phyloP scores from a whole-genome alignment of 2,797 vertebrate genomes.

The Mus minutoides region DNA sequence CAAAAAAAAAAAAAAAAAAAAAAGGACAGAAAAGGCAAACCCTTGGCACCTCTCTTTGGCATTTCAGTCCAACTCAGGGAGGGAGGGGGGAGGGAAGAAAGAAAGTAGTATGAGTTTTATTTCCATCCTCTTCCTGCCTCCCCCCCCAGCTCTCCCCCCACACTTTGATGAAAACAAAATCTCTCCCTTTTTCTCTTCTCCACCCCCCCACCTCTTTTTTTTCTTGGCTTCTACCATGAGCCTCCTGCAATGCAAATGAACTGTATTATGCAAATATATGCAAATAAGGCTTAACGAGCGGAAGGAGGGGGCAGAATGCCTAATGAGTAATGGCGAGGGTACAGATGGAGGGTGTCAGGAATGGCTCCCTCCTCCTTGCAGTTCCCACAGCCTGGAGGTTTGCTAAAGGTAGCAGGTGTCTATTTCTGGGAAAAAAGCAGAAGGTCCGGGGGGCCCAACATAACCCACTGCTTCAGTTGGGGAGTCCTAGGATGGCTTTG shows the following conservation, averaged over 20 bases:
- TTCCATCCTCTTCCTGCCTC: conserved; percentile 77
- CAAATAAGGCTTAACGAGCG: conserved; percentile 99
- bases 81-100: conserved; percentile 67
- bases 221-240: conserved; percentile 87
- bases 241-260: conserved; percentile 99
- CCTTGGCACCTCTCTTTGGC: conserved; percentile 76
- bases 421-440: conserved; percentile 15
- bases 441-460: conserved; percentile 1
- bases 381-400: conserved; percentile 74
- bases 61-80: conserved; percentile 68
- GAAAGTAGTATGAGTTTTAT: conserved; percentile 82
- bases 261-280: conserved; percentile 99
- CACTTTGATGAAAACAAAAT: conserved; percentile 82
- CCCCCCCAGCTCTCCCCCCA: conserved; percentile 59
- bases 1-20: conserved; percentile 80
- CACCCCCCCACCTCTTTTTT: conserved; percentile 62
- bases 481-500: conserved; percentile 6
- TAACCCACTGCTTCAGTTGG: not conserved
- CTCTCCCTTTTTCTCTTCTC: conserved; percentile 83
- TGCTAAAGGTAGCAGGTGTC: conserved; percentile 2
- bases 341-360: conserved; percentile 80
- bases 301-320: conserved; percentile 92
- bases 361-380: conserved; percentile 80
- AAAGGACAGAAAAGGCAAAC: conserved; percentile 77
- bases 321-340: conserved; percentile 86